Percentiles rank a stretch among this genome's conserved stretches.
phyloP scores from a whole-genome alignment of 2,888 invertebrate species.

The Teleiodes luculella region DNA sequence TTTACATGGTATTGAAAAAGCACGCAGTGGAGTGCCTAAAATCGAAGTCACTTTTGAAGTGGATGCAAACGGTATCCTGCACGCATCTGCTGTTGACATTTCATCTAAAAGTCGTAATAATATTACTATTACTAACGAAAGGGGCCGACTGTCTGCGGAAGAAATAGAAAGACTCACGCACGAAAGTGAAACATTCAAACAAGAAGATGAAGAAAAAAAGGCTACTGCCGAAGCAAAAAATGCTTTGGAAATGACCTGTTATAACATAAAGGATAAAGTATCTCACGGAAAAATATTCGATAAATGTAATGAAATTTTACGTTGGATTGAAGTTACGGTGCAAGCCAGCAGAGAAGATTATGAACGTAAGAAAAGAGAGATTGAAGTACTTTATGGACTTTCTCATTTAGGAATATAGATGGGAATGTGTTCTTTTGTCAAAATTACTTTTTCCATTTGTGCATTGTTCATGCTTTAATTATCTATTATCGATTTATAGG shows the following conservation, averaged over 20 bases:
- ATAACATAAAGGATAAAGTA: not conserved
- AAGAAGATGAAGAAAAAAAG: not conserved
- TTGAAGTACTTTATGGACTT: not conserved
- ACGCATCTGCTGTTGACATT: conserved; percentile 68
- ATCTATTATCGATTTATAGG: too few relatives aligned
- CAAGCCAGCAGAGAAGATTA: not conserved
- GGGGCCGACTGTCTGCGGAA: not conserved
- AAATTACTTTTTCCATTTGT: too few relatives aligned
- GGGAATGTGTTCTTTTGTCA: too few relatives aligned
- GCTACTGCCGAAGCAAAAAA: not conserved
- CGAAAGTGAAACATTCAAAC: not conserved
- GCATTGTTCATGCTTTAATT: too few relatives aligned
- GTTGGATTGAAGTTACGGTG: not conserved
- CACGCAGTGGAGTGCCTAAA: conserved; percentile 68
- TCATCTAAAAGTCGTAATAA: not conserved
- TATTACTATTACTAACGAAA: not conserved
- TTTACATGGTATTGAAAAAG: conserved; percentile 79
- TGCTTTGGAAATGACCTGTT: not conserved
- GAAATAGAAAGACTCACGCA: not conserved
- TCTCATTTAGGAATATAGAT: not conserved
- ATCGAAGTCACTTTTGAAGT: not conserved
- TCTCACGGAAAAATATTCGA: not conserved
- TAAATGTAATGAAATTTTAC: not conserved
- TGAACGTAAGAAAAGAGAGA: not conserved
- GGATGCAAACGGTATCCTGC: conserved; percentile 23